Percentiles rank a stretch among this genome's conserved stretches.
Evolutionary conservation across 35 echinoderm and acorn worm species (phyloP).

Genomic region (Stichopus chloronotus): DNA sequence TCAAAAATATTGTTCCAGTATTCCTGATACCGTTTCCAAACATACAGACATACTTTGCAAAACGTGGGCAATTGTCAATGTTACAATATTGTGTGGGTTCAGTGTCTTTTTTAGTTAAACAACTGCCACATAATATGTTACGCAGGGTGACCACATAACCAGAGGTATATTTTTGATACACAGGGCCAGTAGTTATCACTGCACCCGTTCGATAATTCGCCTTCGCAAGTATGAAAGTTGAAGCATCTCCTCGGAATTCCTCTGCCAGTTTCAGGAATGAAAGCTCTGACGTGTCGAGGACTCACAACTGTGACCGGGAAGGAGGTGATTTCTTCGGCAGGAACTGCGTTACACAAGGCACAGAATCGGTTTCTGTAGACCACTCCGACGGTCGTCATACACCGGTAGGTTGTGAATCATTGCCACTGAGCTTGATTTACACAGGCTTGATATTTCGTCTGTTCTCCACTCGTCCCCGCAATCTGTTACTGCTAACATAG

Average conservation of each 20-base stretch:
- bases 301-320: background rate
- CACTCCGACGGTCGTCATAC: background rate
- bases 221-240: background rate
- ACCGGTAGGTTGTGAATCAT: background rate
- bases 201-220: background rate
- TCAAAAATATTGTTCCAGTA: background rate
- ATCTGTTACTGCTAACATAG: background rate
- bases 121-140: no score
- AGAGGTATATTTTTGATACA: no score
- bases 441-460: background rate
- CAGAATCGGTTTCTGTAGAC: slow-evolving; percentile 7
- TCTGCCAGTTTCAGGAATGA: background rate
- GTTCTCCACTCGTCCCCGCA: background rate
- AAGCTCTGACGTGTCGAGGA: background rate
- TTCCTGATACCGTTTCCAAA: background rate
- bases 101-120: no score
- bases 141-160: no score
- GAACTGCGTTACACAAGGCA: background rate
- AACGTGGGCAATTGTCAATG: background rate
- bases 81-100: background rate
- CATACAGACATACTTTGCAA: background rate
- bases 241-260: slow-evolving; percentile 2
- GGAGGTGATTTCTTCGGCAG: background rate
- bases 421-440: background rate
- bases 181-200: no score